Conservation (phyloP, 2,888 invertebrate species). For the Monoplex corrugatus region DNA sequence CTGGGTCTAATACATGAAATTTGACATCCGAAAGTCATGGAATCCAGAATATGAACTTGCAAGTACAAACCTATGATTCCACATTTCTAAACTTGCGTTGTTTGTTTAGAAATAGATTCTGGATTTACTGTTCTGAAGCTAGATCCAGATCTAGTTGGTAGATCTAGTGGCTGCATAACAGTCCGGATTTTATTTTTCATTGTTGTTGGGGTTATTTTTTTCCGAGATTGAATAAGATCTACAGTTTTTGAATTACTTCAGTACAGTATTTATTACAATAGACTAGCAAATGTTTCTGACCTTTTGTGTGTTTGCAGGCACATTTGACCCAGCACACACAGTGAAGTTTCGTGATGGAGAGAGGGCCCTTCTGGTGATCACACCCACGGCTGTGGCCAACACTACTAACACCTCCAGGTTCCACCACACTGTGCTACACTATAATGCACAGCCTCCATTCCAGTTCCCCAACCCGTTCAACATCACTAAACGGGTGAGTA, state of each 20-base stretch:
- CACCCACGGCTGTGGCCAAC: slow-evolving; percentile 40
- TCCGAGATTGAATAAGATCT: too few species aligned
- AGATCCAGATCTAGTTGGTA: too few species aligned
- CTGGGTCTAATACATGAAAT: too few species aligned
- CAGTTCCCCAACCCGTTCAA: slow-evolving; percentile 86
- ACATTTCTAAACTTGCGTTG: too few species aligned
- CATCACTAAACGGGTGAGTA: slow-evolving; percentile 53
- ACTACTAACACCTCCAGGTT: slow-evolving; percentile 84
- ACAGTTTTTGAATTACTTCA: too few species aligned
- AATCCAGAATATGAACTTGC: too few species aligned
- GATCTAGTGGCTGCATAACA: too few species aligned
- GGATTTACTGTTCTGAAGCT: too few species aligned
- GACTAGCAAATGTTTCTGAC: not conserved
- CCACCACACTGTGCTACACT: slow-evolving; percentile 89
- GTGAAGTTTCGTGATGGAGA: slow-evolving; percentile 42
- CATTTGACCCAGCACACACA: slow-evolving; percentile 26
- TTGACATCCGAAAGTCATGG: too few species aligned
- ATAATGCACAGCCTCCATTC: slow-evolving; percentile 91
- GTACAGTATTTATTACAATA: too few species aligned
- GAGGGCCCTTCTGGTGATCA: slow-evolving; percentile 37
- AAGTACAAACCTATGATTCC: too few species aligned
- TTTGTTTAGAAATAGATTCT: too few species aligned
- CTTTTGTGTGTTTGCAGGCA: not conserved
- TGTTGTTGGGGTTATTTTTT: not conserved
- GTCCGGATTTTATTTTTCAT: not conserved